A percentile compares a stretch with the other conserved stretches of the same genome.
Evolutionary conservation across 2,113 vertebrate genomes (phyloP).

Genomic region (Aepyceros melampus): DNA sequence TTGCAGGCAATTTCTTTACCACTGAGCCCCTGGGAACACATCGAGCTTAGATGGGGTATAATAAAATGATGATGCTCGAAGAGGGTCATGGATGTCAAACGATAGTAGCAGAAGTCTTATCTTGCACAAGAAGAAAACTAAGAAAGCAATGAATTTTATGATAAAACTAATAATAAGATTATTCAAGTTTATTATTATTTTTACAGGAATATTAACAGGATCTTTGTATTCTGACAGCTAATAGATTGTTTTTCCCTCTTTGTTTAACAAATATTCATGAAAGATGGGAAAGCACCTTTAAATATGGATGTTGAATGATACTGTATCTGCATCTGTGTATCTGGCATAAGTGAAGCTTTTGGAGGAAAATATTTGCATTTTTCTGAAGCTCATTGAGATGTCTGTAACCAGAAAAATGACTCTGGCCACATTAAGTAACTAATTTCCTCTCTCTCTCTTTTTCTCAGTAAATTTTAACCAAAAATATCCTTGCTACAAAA

Average conservation of each 20-base stretch:
- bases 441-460: background rate
- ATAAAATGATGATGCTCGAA: background rate
- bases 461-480: background rate
- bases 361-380: background rate
- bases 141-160: background rate
- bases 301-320: background rate
- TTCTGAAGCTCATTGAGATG: background rate
- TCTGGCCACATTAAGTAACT: background rate
- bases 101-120: background rate
- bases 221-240: background rate
- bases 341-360: background rate
- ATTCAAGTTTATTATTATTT: background rate
- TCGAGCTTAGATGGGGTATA: rapidly evolving
- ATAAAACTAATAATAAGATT: background rate
- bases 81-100: background rate
- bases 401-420: background rate
- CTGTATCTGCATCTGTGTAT: background rate
- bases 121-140: background rate
- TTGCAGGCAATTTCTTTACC: background rate
- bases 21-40: background rate
- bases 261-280: background rate
- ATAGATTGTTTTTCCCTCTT: background rate
- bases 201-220: background rate
- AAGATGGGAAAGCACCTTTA: background rate
- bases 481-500: background rate